phyloP scores from a whole-genome alignment of 2,113 vertebrate genomes.

The Clarias gariepinus region DNA sequence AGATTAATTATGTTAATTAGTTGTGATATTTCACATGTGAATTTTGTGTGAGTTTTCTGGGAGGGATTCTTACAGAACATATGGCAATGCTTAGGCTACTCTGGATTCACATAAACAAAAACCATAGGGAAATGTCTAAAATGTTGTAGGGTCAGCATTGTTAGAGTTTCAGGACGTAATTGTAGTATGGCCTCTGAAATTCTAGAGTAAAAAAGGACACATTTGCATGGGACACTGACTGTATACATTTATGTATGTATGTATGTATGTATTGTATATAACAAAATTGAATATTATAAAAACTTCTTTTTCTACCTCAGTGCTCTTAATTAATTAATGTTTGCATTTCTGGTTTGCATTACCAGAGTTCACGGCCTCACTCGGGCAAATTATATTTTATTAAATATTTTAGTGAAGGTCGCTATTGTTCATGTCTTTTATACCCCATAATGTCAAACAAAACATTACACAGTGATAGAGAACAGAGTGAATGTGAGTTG shows the following conservation, averaged over 20 bases:
- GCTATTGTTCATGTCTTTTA: slow-evolving; percentile 16
- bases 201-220: not conserved
- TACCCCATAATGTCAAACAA: slow-evolving; percentile 22
- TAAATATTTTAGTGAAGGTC: slow-evolving; percentile 42
- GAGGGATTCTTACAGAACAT: not conserved
- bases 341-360: not conserved
- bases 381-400: not conserved
- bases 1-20: not conserved
- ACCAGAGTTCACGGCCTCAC: not conserved
- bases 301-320: not conserved
- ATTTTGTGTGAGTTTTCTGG: not conserved
- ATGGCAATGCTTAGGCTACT: not conserved
- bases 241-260: not conserved
- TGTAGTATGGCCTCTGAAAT: not conserved
- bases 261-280: no score
- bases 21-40: not conserved
- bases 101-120: not conserved
- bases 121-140: not conserved
- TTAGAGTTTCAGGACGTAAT: not conserved
- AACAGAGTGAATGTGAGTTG: slow-evolving; percentile 5
- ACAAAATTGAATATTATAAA: not conserved
- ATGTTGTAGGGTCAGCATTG: not conserved
- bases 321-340: slow-evolving; percentile 9
- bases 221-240: not conserved
- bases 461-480: slow-evolving; percentile 18